Evolutionary conservation across 2,888 invertebrate species (phyloP), one percentile per base, ranked within the genome.

Genomic region (Molorchus minor): DNA sequence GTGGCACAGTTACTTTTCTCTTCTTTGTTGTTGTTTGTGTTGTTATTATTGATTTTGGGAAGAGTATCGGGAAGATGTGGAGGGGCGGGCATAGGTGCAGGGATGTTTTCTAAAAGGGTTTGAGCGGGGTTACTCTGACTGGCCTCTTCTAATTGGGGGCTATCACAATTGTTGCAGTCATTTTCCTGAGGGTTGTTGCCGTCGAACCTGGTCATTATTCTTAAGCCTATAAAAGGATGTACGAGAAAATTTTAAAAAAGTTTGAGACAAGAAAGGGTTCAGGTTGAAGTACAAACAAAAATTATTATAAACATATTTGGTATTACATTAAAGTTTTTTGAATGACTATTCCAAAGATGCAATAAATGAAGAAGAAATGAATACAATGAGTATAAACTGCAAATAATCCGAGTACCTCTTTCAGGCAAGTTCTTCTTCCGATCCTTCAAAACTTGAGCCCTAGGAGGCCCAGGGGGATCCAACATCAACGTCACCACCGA

Each of bases 401-500:
- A n/a, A n/a, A n/a, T n/a, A n/a, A n/a, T n/a, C n/a, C n/a, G n/a
- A n/a, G n/a, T 25, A 60, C 72, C 72, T 61, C 67, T 67, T 51
- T 71, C 70, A 4, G 71, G 70, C 33, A 71, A 58, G 61, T 68
- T 73, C 54, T 73, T 71, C 60, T 78, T 78, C 10, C 77, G 71
- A 57, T 75, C 75, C 58, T 79, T 76, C 16, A 86, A 78, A 56
- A 88, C 88, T 70, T 89, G 87, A 49, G 86, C 87, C 44, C 88
- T 84, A 10, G 92, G 90, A 4, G 89, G 93, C 0, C 94, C 93
- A 0, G 93, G 91, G 40, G 94, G 94, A 81, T 96, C 95, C 62
- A 96, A 83, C 87, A 97, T 92, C 15, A 98, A 84, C 0, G 94
- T 92, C 15, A 98, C 93, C 41, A 95, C 96, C 10, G 95, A 96